Conservation (phyloP, 2,797 vertebrate genomes). For the Lagorchestes hirsutus region DNA sequence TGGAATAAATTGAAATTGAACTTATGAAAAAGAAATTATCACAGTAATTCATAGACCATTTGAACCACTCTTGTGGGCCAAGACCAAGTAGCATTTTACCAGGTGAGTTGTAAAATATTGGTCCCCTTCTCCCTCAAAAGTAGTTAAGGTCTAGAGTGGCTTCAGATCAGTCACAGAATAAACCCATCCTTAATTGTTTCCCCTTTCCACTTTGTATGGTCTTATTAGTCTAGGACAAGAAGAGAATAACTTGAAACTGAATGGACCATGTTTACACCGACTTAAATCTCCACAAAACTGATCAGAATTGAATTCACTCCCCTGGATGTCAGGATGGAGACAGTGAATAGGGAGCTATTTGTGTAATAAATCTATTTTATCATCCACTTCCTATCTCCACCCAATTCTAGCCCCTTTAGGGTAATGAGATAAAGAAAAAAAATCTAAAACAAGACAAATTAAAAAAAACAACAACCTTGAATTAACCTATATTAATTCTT, state of each 20-base stretch:
- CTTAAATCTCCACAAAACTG: rapidly evolving
- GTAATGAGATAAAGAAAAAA: not conserved
- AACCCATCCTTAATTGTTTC: not conserved
- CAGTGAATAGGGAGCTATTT: not conserved
- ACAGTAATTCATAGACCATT: not conserved
- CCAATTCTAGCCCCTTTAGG: not conserved
- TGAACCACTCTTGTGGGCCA: not conserved
- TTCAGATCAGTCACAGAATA: not conserved
- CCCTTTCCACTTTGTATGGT: not conserved
- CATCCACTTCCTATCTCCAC: not conserved
- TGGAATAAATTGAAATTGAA: not conserved
- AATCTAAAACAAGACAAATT: not conserved
- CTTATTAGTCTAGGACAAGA: not conserved
- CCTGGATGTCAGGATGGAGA: not conserved
- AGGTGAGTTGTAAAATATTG: not conserved
- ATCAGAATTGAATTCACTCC: rapidly evolving
- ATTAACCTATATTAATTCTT: not conserved
- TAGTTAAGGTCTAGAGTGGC: not conserved
- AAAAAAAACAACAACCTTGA: not conserved
- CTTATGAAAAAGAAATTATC: not conserved
- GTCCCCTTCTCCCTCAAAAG: not conserved
- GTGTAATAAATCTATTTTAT: not conserved
- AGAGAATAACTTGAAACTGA: not conserved
- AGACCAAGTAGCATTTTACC: not conserved
- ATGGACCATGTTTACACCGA: not conserved